Percentiles rank a stretch among this genome's conserved stretches.
Conservation (phyloP, 2,113 vertebrate genomes). For the Colinus virginianus region DNA sequence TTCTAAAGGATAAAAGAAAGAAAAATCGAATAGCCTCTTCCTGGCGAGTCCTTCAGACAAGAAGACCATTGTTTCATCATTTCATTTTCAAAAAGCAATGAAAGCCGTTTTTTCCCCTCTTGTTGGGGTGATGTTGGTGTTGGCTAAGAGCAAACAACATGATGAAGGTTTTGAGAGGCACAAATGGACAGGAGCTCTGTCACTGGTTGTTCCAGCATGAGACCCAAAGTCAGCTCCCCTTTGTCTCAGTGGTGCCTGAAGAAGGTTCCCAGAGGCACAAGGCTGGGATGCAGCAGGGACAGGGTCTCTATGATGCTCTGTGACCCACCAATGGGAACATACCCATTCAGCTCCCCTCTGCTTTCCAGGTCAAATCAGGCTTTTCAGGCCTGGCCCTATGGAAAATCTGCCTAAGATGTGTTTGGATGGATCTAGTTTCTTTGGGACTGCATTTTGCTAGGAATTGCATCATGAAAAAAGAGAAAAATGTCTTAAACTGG, state of each 20-base stretch:
- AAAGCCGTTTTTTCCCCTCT: neutral
- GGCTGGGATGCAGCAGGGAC: rapidly evolving
- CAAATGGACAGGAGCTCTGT: neutral
- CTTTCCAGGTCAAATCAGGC: neutral
- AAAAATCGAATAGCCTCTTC: neutral
- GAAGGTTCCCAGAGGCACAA: neutral
- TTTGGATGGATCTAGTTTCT: neutral
- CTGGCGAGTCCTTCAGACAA: neutral
- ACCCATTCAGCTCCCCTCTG: neutral
- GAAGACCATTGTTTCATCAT: neutral
- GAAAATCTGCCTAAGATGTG: neutral
- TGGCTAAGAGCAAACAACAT: neutral
- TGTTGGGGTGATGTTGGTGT: neutral
- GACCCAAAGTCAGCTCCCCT: neutral
- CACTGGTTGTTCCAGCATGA: neutral
- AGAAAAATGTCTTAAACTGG: neutral
- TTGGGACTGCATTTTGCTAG: neutral
- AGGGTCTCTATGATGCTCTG: neutral
- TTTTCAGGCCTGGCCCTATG: neutral
- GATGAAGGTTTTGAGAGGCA: neutral
- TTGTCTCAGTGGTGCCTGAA: neutral
- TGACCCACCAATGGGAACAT: neutral
- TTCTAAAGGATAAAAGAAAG: constrained; percentile 16
- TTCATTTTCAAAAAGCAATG: neutral
- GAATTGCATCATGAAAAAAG: neutral